Percentiles rank a stretch among this genome's conserved stretches.
Evolutionary conservation across 2,113 vertebrate species (phyloP).

Genomic region (Orthonyx spaldingii): DNA sequence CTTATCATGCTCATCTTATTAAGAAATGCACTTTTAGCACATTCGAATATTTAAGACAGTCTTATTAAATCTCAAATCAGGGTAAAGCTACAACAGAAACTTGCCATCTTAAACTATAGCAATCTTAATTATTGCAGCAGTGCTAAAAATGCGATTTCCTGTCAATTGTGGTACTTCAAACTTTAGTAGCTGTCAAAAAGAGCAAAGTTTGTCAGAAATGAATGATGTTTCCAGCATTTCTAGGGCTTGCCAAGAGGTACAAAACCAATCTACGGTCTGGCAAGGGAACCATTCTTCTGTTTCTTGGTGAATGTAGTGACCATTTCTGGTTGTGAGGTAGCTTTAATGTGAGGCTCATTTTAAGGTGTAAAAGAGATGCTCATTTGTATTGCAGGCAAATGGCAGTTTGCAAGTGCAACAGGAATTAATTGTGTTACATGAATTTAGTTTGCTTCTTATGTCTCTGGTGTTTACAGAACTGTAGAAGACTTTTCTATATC

Average conservation of each 20-base stretch:
- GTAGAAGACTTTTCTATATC: background rate
- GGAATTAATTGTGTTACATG: background rate
- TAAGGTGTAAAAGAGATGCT: background rate
- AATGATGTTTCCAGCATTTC: background rate
- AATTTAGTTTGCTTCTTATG: background rate
- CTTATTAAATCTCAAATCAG: background rate
- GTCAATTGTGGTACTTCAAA: background rate
- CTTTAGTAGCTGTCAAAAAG: background rate
- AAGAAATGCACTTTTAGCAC: background rate
- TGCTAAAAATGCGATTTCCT: background rate
- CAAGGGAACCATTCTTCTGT: background rate
- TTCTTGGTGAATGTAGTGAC: background rate
- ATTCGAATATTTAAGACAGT: background rate
- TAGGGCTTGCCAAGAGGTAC: background rate
- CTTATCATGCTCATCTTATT: background rate
- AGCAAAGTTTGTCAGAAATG: background rate
- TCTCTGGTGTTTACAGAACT: background rate
- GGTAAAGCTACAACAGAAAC: background rate
- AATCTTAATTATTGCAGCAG: background rate
- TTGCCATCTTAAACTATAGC: too few relatives aligned
- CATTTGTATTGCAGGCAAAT: background rate
- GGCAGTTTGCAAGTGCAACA: background rate
- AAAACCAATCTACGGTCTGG: background rate
- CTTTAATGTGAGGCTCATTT: background rate
- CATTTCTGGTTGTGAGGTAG: background rate